Percentiles rank a stretch among this genome's conserved stretches.
Conservation (phyloP, 1,140 invertebrate species). For the Semibalanus balanoides region DNA sequence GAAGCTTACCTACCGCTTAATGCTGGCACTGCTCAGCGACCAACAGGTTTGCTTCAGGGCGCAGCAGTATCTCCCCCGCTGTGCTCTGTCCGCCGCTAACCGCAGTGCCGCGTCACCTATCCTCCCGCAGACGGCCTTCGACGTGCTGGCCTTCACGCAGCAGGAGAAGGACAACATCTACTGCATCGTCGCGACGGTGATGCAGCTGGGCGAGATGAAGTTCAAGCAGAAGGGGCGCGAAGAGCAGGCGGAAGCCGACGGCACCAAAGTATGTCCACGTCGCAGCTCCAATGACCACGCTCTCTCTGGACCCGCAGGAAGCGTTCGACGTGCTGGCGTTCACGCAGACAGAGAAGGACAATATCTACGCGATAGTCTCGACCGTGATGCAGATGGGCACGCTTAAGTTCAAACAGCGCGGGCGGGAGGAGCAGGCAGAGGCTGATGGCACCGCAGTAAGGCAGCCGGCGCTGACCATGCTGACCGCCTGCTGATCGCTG, state of each 20-base stretch:
- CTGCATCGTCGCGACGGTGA: slow-evolving; percentile 39
- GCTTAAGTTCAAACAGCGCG: slow-evolving; percentile 48
- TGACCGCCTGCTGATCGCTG: neutral
- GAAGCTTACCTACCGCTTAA: too few relatives aligned
- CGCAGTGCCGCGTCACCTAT: too few relatives aligned
- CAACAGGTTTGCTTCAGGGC: too few relatives aligned
- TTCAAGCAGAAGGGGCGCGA: slow-evolving; percentile 48
- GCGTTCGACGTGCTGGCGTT: slow-evolving; percentile 43
- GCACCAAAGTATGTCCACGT: slow-evolving; percentile 27
- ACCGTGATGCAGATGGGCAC: slow-evolving; percentile 43
- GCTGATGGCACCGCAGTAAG: slow-evolving; percentile 31
- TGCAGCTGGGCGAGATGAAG: slow-evolving; percentile 45
- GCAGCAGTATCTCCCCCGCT: neutral
- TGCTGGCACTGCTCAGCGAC: too few relatives aligned
- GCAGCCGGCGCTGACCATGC: neutral
- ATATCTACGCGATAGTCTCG: slow-evolving; percentile 39
- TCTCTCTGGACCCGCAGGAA: slow-evolving; percentile 24
- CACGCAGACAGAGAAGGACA: slow-evolving; percentile 35
- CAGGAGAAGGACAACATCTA: slow-evolving; percentile 43
- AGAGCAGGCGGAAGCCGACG: slow-evolving; percentile 42
- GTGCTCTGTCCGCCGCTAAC: neutral
- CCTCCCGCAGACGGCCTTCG: slow-evolving; percentile 32
- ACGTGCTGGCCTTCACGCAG: slow-evolving; percentile 40
- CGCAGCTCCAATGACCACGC: neutral
- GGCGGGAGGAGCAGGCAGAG: slow-evolving; percentile 46